Evolutionary conservation across 2,113 vertebrate genomes (phyloP), one percentile per base, ranked within the genome.

Genomic region (Peromyscus leucopus): DNA sequence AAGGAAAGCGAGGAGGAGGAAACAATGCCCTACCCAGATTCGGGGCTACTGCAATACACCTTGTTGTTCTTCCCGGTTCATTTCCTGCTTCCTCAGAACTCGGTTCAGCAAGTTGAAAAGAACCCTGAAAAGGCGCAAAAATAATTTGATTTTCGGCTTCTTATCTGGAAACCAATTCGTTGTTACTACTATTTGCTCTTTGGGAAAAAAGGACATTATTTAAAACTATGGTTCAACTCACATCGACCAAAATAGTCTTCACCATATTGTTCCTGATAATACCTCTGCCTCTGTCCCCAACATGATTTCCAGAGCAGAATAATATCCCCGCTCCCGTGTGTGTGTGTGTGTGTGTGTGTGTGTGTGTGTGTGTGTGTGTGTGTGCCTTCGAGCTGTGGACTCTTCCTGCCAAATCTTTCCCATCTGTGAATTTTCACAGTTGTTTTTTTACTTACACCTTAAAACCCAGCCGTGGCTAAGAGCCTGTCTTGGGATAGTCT

Each of bases 111-210:
- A 76, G 42, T 88, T 88, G n/a, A 61, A 24, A 7, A 9, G 39
- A 75, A 94, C 16, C n/a, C 21, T 4, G 79, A 89, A 74, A 12
- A 95, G 21, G 31, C 10, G 79, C 74, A 94, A 83, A 76, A 83
- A 82, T 5, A 65, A 21, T 65, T 79, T 67, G 63, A 94, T 28
- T 94, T 17, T 87, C 61, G 33, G 36, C 84, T 94, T 97, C 63
- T 69, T 67, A 59, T 65, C 36, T 26, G 65, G n/a, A 28, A 16
- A 90, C 42, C 67, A 78, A 86, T 4, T 93, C 57, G 69, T 28
- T 91, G 51, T 74, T 74, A 83, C 59, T 46, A 83, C 21, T 0
- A 71, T 94, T 97, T 96, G n/a, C 59, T 69, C 46, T 86, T 57
- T 59, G 51, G 7, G 33, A 74, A 31, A 16, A 3, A 86, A 86